Percentiles rank a stretch among this genome's conserved stretches.
Conservation (phyloP, 2,888 invertebrate genomes). For the Gibbula magus region DNA sequence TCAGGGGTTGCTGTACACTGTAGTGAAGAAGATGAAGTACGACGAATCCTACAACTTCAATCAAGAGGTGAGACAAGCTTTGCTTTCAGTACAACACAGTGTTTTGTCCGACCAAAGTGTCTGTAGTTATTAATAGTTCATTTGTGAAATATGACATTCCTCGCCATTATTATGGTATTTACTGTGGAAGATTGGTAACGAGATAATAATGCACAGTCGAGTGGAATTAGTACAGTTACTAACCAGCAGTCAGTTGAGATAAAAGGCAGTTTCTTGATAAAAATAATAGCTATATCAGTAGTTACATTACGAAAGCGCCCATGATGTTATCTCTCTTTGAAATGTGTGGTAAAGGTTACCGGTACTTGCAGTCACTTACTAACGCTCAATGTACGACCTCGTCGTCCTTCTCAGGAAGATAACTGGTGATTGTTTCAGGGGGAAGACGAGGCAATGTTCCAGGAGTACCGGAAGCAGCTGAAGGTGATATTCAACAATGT, state of each 20-base stretch:
- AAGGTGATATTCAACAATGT: conserved; percentile 78
- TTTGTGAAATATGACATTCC: neutral
- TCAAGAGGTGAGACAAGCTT: conserved; percentile 72
- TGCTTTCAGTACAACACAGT: neutral
- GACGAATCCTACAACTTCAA: conserved; percentile 77
- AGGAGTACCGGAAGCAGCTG: conserved; percentile 78
- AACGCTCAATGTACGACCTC: too few species aligned
- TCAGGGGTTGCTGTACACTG: conserved; percentile 74
- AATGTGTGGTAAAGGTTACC: too few species aligned
- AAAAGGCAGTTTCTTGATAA: too few species aligned
- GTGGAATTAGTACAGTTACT: too few species aligned
- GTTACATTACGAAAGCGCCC: too few species aligned
- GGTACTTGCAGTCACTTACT: too few species aligned
- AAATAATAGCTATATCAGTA: too few species aligned
- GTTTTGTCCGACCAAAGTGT: neutral
- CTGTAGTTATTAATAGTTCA: neutral
- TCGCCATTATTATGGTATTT: neutral
- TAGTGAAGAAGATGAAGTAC: conserved; percentile 78
- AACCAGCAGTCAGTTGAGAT: too few species aligned
- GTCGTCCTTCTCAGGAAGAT: too few species aligned
- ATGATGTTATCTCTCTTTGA: too few species aligned
- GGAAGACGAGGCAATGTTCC: conserved; percentile 78
- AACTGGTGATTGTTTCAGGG: conserved; percentile 61
- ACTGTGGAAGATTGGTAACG: too few species aligned
- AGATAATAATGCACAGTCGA: too few species aligned